A percentile compares a stretch with the other conserved stretches of the same genome.
phyloP scores from a whole-genome alignment of 2,888 invertebrate genomes.

The Antitype chi region DNA sequence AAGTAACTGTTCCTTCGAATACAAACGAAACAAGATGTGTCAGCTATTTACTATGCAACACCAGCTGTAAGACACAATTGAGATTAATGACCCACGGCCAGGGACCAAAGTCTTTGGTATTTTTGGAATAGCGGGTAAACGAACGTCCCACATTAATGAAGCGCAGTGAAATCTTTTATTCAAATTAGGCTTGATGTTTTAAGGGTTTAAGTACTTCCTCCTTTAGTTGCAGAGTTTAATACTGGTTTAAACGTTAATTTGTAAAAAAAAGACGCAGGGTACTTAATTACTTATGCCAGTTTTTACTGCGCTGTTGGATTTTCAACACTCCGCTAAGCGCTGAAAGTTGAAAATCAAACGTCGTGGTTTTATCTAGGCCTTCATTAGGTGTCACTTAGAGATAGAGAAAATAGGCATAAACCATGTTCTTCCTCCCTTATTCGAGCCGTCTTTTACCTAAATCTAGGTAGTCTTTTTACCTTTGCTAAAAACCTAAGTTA shows the following conservation, averaged over 20 bases:
- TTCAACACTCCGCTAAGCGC: neutral
- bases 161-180: conserved; percentile 40
- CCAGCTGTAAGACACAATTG: conserved; percentile 44
- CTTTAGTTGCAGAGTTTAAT: neutral
- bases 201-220: conserved; percentile 18
- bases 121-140: conserved; percentile 11
- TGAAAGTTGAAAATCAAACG: neutral
- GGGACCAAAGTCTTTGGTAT: conserved; percentile 12
- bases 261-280: neutral
- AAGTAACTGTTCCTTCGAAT: conserved; percentile 8
- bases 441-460: neutral
- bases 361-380: neutral
- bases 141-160: conserved; percentile 37
- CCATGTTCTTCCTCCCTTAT: neutral
- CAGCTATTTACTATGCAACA: conserved; percentile 52
- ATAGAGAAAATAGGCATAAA: neutral
- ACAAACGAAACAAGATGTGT: conserved; percentile 41
- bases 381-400: neutral
- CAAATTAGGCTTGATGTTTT: conserved; percentile 28
- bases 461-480: neutral
- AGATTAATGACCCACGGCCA: conserved; percentile 43
- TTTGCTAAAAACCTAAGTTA: neutral
- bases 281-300: no score
- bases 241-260: neutral
- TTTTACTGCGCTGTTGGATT: neutral